These are phyloP conservation scores for Lasioglossum oenotherae DNA, from an alignment of 2,888 invertebrate genomes.

Conservation along the genomic window DNA sequence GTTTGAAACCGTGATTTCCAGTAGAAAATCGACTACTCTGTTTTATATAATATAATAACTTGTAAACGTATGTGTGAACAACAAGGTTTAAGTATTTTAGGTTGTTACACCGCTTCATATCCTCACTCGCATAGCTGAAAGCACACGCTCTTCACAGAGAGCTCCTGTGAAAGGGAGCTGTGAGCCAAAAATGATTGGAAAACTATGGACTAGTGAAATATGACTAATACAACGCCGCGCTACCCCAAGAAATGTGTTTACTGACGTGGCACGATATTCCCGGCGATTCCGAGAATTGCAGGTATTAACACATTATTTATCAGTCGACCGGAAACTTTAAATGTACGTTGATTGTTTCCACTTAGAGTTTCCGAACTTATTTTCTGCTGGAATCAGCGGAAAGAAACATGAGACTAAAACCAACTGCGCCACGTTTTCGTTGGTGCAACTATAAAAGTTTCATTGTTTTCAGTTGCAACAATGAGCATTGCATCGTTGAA, in stretches of 20 bases:
- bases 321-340: constrained; percentile 3
- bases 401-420: neutral
- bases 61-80: neutral
- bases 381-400: neutral
- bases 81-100: neutral
- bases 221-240: neutral
- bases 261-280: neutral
- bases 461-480: neutral
- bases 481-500: neutral
- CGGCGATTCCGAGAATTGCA: constrained; percentile 3
- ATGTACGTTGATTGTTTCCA: neutral
- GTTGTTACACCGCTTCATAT: neutral
- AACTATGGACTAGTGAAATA: neutral
- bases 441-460: neutral
- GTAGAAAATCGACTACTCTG: neutral
- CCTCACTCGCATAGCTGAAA: neutral
- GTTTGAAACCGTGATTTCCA: too few species aligned
- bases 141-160: neutral
- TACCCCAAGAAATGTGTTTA: neutral
- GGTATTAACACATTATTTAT: constrained; percentile 30
- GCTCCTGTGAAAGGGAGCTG: neutral
- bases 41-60: neutral
- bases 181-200: neutral
- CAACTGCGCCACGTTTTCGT: neutral
- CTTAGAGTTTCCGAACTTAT: constrained; percentile 3